These are phyloP conservation scores for Syngnathus floridae DNA, from an alignment of 2,113 vertebrate species.

Conservation along the genomic window DNA sequence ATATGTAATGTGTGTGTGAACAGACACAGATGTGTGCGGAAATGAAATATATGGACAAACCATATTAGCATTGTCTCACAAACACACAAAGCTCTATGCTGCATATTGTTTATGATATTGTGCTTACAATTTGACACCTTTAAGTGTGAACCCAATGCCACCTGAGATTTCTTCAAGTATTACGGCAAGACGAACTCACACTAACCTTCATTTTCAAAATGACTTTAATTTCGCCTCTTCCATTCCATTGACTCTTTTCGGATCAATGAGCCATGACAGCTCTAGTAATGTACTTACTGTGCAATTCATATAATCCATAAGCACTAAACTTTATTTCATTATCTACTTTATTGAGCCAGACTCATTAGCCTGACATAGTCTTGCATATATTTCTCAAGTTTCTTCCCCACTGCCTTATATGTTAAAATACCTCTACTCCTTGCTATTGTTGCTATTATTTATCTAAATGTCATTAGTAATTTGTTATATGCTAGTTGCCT, in stretches of 20 bases:
- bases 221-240: conserved; percentile 19
- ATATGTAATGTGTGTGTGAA: neutral
- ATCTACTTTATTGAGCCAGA: conserved; percentile 33
- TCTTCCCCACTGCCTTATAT: conserved; percentile 5
- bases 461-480: conserved; percentile 31
- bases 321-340: conserved; percentile 34
- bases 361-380: conserved; percentile 26
- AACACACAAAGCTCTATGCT: neutral
- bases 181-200: conserved; percentile 1
- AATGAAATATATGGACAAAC: conserved; percentile 3
- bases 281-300: conserved; percentile 31
- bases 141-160: neutral
- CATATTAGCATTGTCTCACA: conserved; percentile 4
- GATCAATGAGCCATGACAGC: conserved; percentile 29
- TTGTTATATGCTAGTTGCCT: conserved; percentile 48
- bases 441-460: conserved; percentile 15
- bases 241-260: conserved; percentile 28
- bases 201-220: conserved; percentile 15
- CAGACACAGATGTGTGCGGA: conserved; percentile 21
- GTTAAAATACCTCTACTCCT: neutral
- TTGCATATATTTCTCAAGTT: conserved; percentile 4
- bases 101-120: neutral
- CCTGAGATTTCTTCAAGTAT: conserved; percentile 1
- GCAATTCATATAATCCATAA: conserved; percentile 34
- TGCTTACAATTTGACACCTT: conserved; percentile 1